These are phyloP conservation scores for Agrochola litura DNA, from an alignment of 2,888 invertebrate genomes.

Conservation along the genomic window DNA sequence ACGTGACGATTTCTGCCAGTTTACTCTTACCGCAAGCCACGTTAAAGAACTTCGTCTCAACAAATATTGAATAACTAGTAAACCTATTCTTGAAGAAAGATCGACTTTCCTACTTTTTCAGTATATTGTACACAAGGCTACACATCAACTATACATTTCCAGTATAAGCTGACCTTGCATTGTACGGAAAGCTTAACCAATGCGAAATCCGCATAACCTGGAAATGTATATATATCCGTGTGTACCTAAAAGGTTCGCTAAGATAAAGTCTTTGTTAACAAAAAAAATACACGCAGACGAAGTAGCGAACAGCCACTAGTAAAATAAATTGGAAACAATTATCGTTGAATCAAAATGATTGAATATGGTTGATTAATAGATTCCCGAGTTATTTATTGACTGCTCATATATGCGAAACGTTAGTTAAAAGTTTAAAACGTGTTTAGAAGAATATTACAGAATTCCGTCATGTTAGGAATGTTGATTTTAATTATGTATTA, in stretches of 20 bases:
- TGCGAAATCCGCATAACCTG: too few species aligned
- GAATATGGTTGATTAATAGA: constrained; percentile 50
- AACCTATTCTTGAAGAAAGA: too few species aligned
- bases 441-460: constrained; percentile 17
- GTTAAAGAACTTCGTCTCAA: background rate
- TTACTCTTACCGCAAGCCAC: background rate
- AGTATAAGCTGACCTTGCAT: too few species aligned
- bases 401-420: constrained; percentile 35
- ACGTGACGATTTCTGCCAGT: background rate
- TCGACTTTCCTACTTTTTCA: too few species aligned
- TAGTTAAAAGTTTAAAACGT: constrained; percentile 19
- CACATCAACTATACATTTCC: too few species aligned
- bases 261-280: background rate
- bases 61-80: too few species aligned
- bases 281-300: background rate
- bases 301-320: background rate
- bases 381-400: constrained; percentile 27
- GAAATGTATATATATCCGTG: too few species aligned
- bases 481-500: constrained; percentile 31
- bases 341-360: constrained; percentile 36
- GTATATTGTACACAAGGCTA: too few species aligned
- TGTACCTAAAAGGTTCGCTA: background rate
- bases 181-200: too few species aligned
- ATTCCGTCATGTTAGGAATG: constrained; percentile 13
- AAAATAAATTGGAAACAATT: constrained; percentile 22